Percentiles rank a stretch among this genome's conserved stretches.
Conservation (phyloP, 2,888 invertebrate species). For the Atrina japonica region DNA sequence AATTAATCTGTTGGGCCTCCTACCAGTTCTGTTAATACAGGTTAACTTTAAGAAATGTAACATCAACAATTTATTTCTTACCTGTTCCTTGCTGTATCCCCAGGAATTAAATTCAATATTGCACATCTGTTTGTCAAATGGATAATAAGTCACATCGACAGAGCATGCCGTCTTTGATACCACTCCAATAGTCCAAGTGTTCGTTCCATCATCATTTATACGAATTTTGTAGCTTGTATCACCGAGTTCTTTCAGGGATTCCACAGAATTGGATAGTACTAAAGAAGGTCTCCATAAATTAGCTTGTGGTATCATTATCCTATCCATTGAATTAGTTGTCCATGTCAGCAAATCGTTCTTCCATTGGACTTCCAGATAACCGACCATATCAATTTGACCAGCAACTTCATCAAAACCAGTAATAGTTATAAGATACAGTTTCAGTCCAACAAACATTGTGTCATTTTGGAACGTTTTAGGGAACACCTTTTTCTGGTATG, state of each 20-base stretch:
- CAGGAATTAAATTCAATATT: constrained; percentile 33
- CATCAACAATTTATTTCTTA: no score
- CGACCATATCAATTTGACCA: constrained; percentile 33
- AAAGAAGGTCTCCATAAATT: constrained; percentile 32
- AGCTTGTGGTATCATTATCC: constrained; percentile 21
- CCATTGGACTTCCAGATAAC: constrained; percentile 26
- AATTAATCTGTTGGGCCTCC: no score
- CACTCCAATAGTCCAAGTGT: constrained; percentile 40
- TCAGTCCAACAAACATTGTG: constrained; percentile 31
- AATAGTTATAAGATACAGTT: constrained; percentile 38
- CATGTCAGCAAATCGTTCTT: constrained; percentile 25
- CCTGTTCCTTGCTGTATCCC: constrained; percentile 43
- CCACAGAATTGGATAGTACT: constrained; percentile 31
- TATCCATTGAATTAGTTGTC: constrained; percentile 16
- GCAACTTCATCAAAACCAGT: constrained; percentile 49
- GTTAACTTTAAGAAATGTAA: no score
- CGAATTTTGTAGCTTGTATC: constrained; percentile 45
- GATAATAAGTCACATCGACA: constrained; percentile 47
- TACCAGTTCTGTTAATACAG: no score
- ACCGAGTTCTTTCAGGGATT: constrained; percentile 43
- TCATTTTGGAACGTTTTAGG: constrained; percentile 30
- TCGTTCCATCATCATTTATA: constrained; percentile 36
- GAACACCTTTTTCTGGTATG: constrained; percentile 36
- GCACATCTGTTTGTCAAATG: constrained; percentile 52
- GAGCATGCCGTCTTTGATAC: constrained; percentile 44